These are phyloP conservation scores for Gouania willdenowi DNA, from an alignment of 2,797 vertebrate species.

Conservation along the genomic window DNA sequence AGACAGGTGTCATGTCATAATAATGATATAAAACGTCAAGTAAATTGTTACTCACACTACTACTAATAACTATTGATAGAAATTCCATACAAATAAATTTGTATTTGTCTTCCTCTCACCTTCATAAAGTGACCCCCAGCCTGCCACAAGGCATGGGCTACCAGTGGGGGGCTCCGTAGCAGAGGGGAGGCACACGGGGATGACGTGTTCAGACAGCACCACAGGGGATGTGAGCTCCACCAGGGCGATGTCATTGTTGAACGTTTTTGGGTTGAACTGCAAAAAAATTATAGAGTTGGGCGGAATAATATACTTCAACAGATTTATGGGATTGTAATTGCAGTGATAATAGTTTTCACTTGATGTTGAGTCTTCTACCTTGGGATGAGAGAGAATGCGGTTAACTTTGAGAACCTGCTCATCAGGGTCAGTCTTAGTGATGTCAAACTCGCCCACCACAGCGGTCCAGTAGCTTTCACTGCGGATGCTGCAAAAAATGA, in stretches of 20 bases:
- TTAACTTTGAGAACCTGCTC: conserved; percentile 82
- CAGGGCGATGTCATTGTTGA: conserved; percentile 88
- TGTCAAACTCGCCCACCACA: conserved; percentile 84
- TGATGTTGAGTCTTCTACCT: conserved; percentile 69
- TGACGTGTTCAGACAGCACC: conserved; percentile 62
- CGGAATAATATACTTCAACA: background rate
- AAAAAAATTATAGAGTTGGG: conserved; percentile 3
- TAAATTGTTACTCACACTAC: too few species aligned
- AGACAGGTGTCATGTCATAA: too few species aligned
- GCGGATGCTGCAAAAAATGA: conserved; percentile 76
- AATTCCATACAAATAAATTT: too few species aligned
- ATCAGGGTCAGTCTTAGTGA: conserved; percentile 75
- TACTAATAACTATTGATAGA: too few species aligned
- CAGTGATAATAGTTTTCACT: too few species aligned
- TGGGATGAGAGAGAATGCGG: conserved; percentile 88
- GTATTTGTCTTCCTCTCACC: conserved; percentile 64
- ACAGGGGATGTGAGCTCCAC: conserved; percentile 84
- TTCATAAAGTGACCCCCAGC: conserved; percentile 94
- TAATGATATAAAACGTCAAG: too few species aligned
- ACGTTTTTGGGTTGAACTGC: conserved; percentile 91
- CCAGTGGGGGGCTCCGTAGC: conserved; percentile 78
- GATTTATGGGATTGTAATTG: too few species aligned
- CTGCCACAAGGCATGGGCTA: conserved; percentile 85
- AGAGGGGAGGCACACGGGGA: conserved; percentile 88
- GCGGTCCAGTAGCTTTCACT: conserved; percentile 90